Conservation (phyloP, 1,140 invertebrate species). For the Argopecten irradians region DNA sequence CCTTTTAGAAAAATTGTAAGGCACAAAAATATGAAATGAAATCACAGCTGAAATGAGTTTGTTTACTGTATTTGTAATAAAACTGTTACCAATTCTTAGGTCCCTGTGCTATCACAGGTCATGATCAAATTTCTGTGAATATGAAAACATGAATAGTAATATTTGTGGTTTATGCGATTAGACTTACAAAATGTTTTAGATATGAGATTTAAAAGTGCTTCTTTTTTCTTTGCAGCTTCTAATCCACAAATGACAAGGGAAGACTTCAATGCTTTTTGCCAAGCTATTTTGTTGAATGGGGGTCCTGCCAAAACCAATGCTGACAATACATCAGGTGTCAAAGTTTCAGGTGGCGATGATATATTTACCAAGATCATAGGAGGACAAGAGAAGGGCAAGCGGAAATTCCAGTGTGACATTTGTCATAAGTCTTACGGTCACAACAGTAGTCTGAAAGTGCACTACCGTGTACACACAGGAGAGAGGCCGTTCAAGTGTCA, state of each 20-base stretch:
- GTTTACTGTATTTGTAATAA: too few relatives aligned
- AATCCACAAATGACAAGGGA: neutral
- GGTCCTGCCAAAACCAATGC: neutral
- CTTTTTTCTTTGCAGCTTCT: neutral
- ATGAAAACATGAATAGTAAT: too few relatives aligned
- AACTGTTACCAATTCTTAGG: too few relatives aligned
- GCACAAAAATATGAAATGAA: too few relatives aligned
- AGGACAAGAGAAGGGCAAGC: neutral
- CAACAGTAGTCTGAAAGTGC: neutral
- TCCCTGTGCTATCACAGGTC: too few relatives aligned
- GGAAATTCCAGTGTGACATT: neutral
- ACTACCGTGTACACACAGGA: neutral
- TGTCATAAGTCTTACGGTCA: neutral
- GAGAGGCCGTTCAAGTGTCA: conserved; percentile 28
- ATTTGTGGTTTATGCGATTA: too few relatives aligned
- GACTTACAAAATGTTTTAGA: too few relatives aligned
- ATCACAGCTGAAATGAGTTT: too few relatives aligned
- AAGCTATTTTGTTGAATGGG: neutral
- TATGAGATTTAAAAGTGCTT: too few relatives aligned
- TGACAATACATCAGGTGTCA: neutral
- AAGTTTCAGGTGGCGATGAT: neutral
- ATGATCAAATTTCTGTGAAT: too few relatives aligned
- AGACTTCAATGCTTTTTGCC: neutral
- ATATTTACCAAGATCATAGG: neutral
- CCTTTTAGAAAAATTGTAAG: too few relatives aligned